Base-by-base conservation (phyloP, 2,888 invertebrate species). In the Yponomeuta plumbellus region DNA sequence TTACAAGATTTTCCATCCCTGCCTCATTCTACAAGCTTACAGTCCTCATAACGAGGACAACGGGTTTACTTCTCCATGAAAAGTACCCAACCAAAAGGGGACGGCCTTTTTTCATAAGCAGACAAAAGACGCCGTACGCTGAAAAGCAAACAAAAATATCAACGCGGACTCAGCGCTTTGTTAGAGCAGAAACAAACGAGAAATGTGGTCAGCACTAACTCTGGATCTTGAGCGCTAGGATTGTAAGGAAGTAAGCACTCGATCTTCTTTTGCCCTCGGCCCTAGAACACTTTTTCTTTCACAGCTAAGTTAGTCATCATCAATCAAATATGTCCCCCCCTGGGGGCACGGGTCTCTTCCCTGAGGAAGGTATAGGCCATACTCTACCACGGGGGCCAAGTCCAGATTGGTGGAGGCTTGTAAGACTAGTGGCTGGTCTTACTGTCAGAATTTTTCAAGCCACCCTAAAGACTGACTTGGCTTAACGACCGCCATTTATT, bases 61-160 rank as follows among this genome's bases (percentile, higher is more conserved):
- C 75, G 75, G 71, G 70, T 69, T 73, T 71, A 73, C 75, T 79
- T 83, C 80, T 79, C 79, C 76, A 78, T 76, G 74, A 73, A 73
- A 71, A 72, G 72, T 74, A 73, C 79, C 80, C 80, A 83, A 80
- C 80, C 80, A 83, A 81, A 80, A 81, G 76, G 78, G 77, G 26
- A 44, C 44, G 44, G 44, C 23, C 13, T 74, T 74, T 80, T 80
- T 77, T 72, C 78, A 44, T 44, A 44, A 44, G 10, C 44, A 78
- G 77, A 86, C 84, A 86, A 84, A 85, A 84, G 82, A 80, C 80
- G 79, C 75, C 74, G 77, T 78, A 81, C 80, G 64, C 23, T 65
- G 65, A 23, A 76, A 80, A 76, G 80, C 82, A 80, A 69, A 85
- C 84, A 85, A 84, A 86, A 86, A 85, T 84, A 83, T 82, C 83